Percentiles rank a stretch among this genome's conserved stretches.
These are phyloP conservation scores for Apis florea DNA, from an alignment of 1,140 invertebrate species.

Conservation along the genomic window DNA sequence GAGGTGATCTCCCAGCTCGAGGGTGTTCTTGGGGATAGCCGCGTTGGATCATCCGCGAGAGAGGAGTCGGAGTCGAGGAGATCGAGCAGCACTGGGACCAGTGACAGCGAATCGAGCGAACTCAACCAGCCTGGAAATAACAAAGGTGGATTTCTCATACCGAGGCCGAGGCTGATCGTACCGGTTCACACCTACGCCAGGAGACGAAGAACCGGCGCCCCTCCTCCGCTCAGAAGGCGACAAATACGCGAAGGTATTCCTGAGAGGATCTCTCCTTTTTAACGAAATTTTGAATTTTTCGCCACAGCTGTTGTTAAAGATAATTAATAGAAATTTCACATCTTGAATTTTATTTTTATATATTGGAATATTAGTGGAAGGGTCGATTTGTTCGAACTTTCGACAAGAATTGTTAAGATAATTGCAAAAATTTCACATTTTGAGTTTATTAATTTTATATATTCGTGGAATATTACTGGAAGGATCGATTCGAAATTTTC, in stretches of 20 bases:
- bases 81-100: constrained; percentile 78
- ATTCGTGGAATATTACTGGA: too few relatives aligned
- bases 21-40: constrained; percentile 71
- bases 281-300: background rate
- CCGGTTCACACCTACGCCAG: constrained; percentile 92
- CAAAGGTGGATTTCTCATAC: constrained; percentile 88
- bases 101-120: constrained; percentile 76
- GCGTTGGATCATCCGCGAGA: constrained; percentile 5
- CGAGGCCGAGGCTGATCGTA: constrained; percentile 90
- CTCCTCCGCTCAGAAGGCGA: constrained; percentile 67
- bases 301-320: too few relatives aligned
- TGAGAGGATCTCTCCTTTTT: background rate
- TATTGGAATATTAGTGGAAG: too few relatives aligned
- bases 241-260: constrained; percentile 70
- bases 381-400: too few relatives aligned
- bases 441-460: too few relatives aligned
- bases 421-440: too few relatives aligned
- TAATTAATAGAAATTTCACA: too few relatives aligned
- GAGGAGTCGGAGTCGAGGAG: constrained; percentile 65
- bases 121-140: constrained; percentile 76
- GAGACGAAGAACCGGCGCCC: constrained; percentile 86
- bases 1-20: constrained; percentile 75
- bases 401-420: too few relatives aligned
- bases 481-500: too few relatives aligned
- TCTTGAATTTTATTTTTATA: too few relatives aligned